These are phyloP conservation scores for Heteractis magnifica DNA, from an alignment of 92 coral and sea anemone species.

Conservation along the genomic window DNA sequence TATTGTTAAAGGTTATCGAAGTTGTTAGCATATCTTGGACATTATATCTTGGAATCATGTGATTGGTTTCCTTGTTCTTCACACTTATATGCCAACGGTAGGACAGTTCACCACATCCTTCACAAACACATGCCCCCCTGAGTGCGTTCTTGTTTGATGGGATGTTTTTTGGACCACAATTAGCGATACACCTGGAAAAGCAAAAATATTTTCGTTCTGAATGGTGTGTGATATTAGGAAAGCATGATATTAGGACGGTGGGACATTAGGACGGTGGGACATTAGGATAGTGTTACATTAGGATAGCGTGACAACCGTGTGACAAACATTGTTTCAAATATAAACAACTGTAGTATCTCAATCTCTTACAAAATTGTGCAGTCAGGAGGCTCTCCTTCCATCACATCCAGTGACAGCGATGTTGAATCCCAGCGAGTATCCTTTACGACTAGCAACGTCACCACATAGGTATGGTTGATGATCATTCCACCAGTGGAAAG, in stretches of 20 bases:
- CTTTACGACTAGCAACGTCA: conserved; percentile 41
- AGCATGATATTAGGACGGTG: too few relatives aligned
- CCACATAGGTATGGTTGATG: conserved; percentile 38
- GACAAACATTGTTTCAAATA: neutral
- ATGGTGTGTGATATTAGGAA: neutral
- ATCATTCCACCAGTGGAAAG: conserved; percentile 48
- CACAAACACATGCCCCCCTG: conserved; percentile 38
- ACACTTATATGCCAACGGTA: conserved; percentile 36
- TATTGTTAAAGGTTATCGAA: conserved; percentile 5
- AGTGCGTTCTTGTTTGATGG: conserved; percentile 66
- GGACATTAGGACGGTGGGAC: neutral
- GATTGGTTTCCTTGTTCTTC: neutral
- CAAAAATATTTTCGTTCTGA: neutral
- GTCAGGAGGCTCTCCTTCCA: conserved; percentile 71
- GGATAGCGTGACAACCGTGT: too few relatives aligned
- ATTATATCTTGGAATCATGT: neutral
- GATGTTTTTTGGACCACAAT: conserved; percentile 40
- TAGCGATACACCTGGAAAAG: conserved; percentile 25
- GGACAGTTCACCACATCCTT: conserved; percentile 36
- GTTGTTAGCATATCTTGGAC: conserved; percentile 25
- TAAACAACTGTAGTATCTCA: neutral
- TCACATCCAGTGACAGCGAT: conserved; percentile 30
- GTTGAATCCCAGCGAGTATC: conserved; percentile 49
- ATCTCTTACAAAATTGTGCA: conserved; percentile 60
- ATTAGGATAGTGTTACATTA: too few relatives aligned